These are phyloP conservation scores for Sarcoramphus papa DNA, from an alignment of 2,797 vertebrate genomes.

Conservation along the genomic window DNA sequence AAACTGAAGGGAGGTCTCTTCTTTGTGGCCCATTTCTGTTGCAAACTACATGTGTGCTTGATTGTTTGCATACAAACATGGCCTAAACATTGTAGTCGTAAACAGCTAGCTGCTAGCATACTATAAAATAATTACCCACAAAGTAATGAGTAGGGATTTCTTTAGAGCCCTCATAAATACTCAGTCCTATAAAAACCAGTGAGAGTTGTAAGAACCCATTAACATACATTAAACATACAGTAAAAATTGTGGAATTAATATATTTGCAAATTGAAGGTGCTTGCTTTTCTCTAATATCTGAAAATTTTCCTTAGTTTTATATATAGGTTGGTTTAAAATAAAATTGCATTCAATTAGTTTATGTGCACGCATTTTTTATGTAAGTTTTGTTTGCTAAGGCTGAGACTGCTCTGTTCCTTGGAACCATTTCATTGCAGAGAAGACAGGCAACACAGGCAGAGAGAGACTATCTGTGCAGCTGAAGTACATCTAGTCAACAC, in stretches of 20 bases:
- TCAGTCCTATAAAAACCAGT: not conserved
- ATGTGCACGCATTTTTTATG: not conserved
- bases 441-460: not conserved
- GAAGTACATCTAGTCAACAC: not conserved
- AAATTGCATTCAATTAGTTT: not conserved
- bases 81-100: not conserved
- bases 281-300: not conserved
- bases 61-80: not conserved
- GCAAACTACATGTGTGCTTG: not conserved
- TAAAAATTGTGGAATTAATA: not conserved
- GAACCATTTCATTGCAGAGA: not conserved
- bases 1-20: not conserved
- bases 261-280: not conserved
- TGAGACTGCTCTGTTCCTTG: not conserved
- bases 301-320: not conserved
- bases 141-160: not conserved
- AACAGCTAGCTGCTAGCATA: not conserved
- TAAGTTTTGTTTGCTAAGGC: not conserved
- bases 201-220: not conserved
- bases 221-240: not conserved
- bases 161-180: not conserved
- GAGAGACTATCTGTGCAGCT: not conserved
- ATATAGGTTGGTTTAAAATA: not conserved
- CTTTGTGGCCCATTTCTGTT: not conserved
- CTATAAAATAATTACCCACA: not conserved